phyloP scores from a whole-genome alignment of 35 echinoderm and acorn worm genomes.

The Apostichopus parvimensis region DNA sequence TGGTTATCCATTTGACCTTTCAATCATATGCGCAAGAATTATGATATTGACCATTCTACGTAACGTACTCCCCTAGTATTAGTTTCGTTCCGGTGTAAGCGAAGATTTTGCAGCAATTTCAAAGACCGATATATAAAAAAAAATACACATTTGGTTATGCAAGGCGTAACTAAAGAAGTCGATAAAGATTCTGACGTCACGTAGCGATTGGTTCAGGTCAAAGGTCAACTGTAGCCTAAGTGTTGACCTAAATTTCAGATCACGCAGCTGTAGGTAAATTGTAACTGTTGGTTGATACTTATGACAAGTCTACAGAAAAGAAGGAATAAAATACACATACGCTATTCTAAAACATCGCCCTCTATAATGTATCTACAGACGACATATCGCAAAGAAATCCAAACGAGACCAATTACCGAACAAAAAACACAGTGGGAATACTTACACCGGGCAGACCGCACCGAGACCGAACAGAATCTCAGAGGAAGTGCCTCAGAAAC shows the following conservation, averaged over 20 bases:
- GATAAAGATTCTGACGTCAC: too few relatives aligned
- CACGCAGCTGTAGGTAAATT: neutral
- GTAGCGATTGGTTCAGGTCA: too few relatives aligned
- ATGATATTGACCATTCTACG: neutral
- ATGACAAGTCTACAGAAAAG: neutral
- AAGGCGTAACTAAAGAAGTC: too few relatives aligned
- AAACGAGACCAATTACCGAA: neutral
- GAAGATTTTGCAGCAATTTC: too few relatives aligned
- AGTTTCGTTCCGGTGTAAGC: too few relatives aligned
- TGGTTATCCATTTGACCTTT: neutral
- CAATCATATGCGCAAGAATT: neutral
- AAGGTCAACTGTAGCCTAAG: too few relatives aligned
- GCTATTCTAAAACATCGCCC: too few relatives aligned
- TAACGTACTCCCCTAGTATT: too few relatives aligned
- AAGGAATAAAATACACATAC: too few relatives aligned
- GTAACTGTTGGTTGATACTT: neutral
- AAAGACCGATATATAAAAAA: too few relatives aligned
- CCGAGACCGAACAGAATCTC: neutral
- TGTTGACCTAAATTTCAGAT: neutral
- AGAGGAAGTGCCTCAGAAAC: neutral
- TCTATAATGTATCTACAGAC: neutral
- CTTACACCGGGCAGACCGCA: neutral
- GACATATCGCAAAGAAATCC: neutral
- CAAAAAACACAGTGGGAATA: conserved; percentile 20
- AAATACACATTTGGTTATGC: too few relatives aligned